Evolutionary conservation across 2,888 invertebrate species (phyloP).

Genomic region (Morpho helenor): DNA sequence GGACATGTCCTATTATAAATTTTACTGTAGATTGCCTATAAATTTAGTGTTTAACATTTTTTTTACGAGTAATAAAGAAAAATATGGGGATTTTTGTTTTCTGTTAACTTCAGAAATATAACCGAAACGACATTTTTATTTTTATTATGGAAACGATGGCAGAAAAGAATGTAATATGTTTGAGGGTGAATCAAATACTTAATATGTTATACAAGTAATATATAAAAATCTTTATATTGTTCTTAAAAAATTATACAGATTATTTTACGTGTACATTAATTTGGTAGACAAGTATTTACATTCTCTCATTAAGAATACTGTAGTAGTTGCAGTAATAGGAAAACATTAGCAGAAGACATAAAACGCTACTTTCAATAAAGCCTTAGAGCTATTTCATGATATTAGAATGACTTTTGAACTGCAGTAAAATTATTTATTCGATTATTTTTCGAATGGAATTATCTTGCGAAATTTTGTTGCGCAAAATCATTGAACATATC

Average conservation of each 20-base stretch:
- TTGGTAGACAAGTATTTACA: neutral
- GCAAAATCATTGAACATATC: neutral
- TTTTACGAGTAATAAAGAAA: too few relatives aligned
- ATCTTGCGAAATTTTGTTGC: neutral
- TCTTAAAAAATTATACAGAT: too few relatives aligned
- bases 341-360: neutral
- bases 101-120: too few relatives aligned
- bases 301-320: neutral
- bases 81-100: too few relatives aligned
- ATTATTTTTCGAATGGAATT: neutral
- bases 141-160: too few relatives aligned
- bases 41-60: neutral
- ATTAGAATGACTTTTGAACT: neutral
- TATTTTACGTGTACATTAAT: too few relatives aligned
- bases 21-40: neutral
- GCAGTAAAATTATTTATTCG: neutral
- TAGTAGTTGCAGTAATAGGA: neutral
- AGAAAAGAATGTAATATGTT: too few relatives aligned
- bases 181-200: too few relatives aligned
- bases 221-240: too few relatives aligned
- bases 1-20: slow-evolving; percentile 2
- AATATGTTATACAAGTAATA: too few relatives aligned
- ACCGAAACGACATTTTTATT: too few relatives aligned
- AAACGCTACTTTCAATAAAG: neutral
- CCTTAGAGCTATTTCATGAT: neutral